phyloP scores from a whole-genome alignment of 1,140 invertebrate genomes.

The Macrosteles quadrilineatus region DNA sequence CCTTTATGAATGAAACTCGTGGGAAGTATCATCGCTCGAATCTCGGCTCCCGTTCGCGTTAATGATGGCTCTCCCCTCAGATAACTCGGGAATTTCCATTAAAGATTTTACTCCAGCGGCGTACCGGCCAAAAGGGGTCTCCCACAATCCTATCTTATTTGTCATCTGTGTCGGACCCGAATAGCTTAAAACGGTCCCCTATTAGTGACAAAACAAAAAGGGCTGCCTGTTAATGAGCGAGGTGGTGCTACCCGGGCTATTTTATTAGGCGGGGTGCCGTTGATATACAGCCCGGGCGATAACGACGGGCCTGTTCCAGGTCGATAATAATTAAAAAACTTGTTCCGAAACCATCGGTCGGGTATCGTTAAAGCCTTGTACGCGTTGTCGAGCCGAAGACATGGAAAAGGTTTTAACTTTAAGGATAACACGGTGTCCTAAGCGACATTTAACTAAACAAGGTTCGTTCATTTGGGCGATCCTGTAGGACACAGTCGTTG shows the following conservation, averaged over 20 bases:
- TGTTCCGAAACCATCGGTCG: slow-evolving; percentile 17
- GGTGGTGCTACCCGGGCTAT: slow-evolving; percentile 20
- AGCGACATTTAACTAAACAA: slow-evolving; percentile 24
- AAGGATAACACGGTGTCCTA: slow-evolving; percentile 24
- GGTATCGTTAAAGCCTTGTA: slow-evolving; percentile 26
- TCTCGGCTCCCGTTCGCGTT: slow-evolving; percentile 15
- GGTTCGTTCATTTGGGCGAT: slow-evolving; percentile 22
- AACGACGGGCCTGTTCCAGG: slow-evolving; percentile 8
- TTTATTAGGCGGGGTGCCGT: slow-evolving; percentile 8
- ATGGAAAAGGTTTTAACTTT: slow-evolving; percentile 26
- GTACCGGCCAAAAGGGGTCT: not conserved
- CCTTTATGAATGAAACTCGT: slow-evolving; percentile 24
- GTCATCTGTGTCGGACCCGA: slow-evolving; percentile 17
- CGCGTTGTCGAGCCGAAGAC: not conserved
- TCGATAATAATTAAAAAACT: slow-evolving; percentile 24
- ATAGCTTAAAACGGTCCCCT: slow-evolving; percentile 13
- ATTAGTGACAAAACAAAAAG: slow-evolving; percentile 26
- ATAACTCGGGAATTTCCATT: slow-evolving; percentile 15
- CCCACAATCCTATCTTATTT: slow-evolving; percentile 15
- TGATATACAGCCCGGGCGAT: slow-evolving; percentile 1
- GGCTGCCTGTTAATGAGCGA: slow-evolving; percentile 21
- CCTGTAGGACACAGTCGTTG: slow-evolving; percentile 20
- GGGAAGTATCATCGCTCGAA: slow-evolving; percentile 3
- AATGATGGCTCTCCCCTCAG: slow-evolving; percentile 4
- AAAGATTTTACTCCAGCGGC: slow-evolving; percentile 24